Evolutionary conservation across 2,888 invertebrate genomes (phyloP), one percentile per base, ranked within the genome.

Genomic region (Drosophila histrio): DNA sequence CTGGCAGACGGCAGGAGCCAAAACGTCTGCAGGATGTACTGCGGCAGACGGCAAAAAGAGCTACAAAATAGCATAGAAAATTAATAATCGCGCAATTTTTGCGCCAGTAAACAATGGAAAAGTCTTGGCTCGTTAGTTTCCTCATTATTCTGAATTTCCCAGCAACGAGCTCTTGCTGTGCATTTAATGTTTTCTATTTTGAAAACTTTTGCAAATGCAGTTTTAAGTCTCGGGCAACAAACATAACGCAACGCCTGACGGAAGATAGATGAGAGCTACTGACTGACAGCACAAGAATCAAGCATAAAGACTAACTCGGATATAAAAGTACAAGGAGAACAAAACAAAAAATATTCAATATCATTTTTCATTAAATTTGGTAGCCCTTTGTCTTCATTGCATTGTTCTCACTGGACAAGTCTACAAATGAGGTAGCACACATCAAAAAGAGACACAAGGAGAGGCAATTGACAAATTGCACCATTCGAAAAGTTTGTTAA

Each of bases 111-210:
- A 87, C 86, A 87, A 88, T 85, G 89, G 61, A 83, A 84, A 85
- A 88, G 87, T 86, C 89, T 87, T 82, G 87, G 88, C 86, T 87
- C 85, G 86, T 88, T 88, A 87, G 83, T 88, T 87, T 87, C 76
- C 82, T 85, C 87, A 87, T 88, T 87, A 87, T 82, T 87, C 79
- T 72, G 83, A 74, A 79, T 79, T 87, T 71, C 63, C 69, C 57
- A 59, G 53, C 62, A 52, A 36, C 28, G 28, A 47, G 46, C 66
- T 54, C 66, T 43, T 21, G 71, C 57, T 54, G 65, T 34, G 74
- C 56, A 47, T 30, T 47, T 49, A 41, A 38, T 43, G 56, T 60
- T 65, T 43, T 58, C 34, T 58, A 44, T 62, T 67, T 59, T 52
- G 72, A 47, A 63, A 44, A 61, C 59, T 53, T 34, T 60, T 57